These are phyloP conservation scores for Cylas formicarius DNA, from an alignment of 1,140 invertebrate genomes.

Conservation along the genomic window DNA sequence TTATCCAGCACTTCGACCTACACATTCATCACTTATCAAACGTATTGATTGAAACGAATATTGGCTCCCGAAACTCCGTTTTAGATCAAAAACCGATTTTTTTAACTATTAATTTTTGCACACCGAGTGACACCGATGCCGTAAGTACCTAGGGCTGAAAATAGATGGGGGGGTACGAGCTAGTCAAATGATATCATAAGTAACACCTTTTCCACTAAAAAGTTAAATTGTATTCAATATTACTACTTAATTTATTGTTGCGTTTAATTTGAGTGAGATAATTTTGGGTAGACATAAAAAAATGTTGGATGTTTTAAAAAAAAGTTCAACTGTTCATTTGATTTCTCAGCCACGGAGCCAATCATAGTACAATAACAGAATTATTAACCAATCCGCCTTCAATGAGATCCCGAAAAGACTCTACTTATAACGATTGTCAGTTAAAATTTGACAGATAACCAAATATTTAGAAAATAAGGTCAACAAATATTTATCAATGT, in stretches of 20 bases:
- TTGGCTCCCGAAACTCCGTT: slow-evolving; percentile 7
- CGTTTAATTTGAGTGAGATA: too few species aligned
- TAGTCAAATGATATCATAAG: slow-evolving; percentile 28
- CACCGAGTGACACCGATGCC: slow-evolving; percentile 36
- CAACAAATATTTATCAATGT: slow-evolving; percentile 7
- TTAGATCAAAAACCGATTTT: slow-evolving; percentile 17
- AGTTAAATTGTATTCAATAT: too few species aligned
- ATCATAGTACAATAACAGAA: too few species aligned
- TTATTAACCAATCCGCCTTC: too few species aligned
- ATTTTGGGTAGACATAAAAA: too few species aligned
- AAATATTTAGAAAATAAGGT: background rate
- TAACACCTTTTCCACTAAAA: too few species aligned
- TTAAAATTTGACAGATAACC: slow-evolving; percentile 3
- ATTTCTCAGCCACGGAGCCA: too few species aligned
- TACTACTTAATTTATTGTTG: too few species aligned
- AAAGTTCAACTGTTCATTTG: too few species aligned
- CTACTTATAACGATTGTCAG: slow-evolving; percentile 11
- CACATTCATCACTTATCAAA: slow-evolving; percentile 29
- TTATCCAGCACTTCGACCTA: slow-evolving; percentile 15
- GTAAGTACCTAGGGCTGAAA: slow-evolving; percentile 44
- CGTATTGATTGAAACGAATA: slow-evolving; percentile 8
- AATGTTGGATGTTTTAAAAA: too few species aligned
- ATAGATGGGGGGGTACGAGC: slow-evolving; percentile 39
- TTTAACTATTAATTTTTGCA: slow-evolving; percentile 32
- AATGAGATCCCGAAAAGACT: too few species aligned